A percentile compares a stretch with the other conserved stretches of the same genome.
Evolutionary conservation across 1,140 invertebrate species (phyloP).

Genomic region (Calliphora vicina): DNA sequence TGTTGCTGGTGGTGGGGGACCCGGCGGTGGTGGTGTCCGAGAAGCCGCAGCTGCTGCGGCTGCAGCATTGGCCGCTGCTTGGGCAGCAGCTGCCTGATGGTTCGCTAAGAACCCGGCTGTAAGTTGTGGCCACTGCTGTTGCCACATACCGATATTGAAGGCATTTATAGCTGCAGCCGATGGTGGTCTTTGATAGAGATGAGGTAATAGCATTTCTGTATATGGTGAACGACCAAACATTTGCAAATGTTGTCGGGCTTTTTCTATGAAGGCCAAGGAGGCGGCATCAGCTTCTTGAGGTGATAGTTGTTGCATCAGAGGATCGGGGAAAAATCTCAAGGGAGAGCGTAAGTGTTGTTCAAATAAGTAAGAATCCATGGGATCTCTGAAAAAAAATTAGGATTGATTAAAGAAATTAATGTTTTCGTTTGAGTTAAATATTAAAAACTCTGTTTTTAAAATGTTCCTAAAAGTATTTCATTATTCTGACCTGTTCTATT

Average conservation of each 20-base stretch:
- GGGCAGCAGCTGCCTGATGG: constrained; percentile 56
- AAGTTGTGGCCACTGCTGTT: constrained; percentile 62
- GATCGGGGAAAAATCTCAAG: constrained; percentile 69
- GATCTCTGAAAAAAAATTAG: constrained; percentile 64
- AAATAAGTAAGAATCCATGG: constrained; percentile 73
- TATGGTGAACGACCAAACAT: constrained; percentile 67
- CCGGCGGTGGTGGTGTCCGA: constrained; percentile 41
- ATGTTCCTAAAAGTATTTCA: too few relatives aligned
- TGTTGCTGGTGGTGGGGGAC: constrained; percentile 45
- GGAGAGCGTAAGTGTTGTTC: constrained; percentile 73
- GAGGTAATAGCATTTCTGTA: constrained; percentile 60
- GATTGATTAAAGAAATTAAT: too few relatives aligned
- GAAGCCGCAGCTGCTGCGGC: constrained; percentile 45
- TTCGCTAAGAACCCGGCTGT: constrained; percentile 60
- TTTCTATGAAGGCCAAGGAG: constrained; percentile 69
- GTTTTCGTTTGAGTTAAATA: too few relatives aligned
- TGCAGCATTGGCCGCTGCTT: constrained; percentile 52
- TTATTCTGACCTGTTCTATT: too few relatives aligned
- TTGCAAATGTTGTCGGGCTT: constrained; percentile 70
- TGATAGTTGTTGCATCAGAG: constrained; percentile 63
- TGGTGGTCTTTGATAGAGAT: constrained; percentile 60
- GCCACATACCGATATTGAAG: constrained; percentile 62
- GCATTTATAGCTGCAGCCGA: constrained; percentile 50
- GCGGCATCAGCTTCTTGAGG: constrained; percentile 68
- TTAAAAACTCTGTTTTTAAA: too few relatives aligned